Evolutionary conservation across 2,113 vertebrate species (phyloP), one percentile per base, ranked within the genome.

Genomic region (Furnarius figulus): DNA sequence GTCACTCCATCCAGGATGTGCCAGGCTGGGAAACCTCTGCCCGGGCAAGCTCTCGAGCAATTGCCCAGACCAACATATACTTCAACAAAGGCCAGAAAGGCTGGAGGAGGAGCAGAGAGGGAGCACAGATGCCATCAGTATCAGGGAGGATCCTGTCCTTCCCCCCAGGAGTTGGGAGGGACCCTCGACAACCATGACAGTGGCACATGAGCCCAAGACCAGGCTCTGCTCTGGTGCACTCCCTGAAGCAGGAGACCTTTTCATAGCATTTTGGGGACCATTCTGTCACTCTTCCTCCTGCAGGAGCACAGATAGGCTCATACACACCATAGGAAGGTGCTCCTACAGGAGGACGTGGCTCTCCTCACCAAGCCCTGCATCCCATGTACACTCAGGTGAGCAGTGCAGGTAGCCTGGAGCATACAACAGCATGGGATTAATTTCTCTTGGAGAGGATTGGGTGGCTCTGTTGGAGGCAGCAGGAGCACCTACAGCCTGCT

Each of bases 171-270:
- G 24, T 13, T 9, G 39, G 49, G 30, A 68, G 42, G 47, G 23
- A 17, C 18, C 39, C 49, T 47, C 21, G 25, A 15, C 40, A 4
- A 1, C 12, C 24, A 28, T 0, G 5, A 15, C 6, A 5, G 31
- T 19, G 20, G 46, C 39, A n/a, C 39, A 8, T 2, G 8, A 14
- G 16, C 13, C 44, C 4, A 24, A 86, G 71, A 72, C 44, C 33
- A 71, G 10, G 28, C 75, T 75, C 39, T 22, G 31, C 39, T 19
- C 56, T 21, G 21, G 52, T 28, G 27, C 27, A 19, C 23, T 12
- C 33, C 22, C 71, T 39, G 22, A 39, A n/a, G 40, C 66, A 46
- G 66, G 42, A 16, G 66, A 19, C 40, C 35, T 37, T 44, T 23
- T 30, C 39, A 14, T 7, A 53, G 55, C 22, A 2, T 52, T 78